These are phyloP conservation scores for Sinelater perroti DNA, from an alignment of 2,888 invertebrate genomes.

Conservation along the genomic window DNA sequence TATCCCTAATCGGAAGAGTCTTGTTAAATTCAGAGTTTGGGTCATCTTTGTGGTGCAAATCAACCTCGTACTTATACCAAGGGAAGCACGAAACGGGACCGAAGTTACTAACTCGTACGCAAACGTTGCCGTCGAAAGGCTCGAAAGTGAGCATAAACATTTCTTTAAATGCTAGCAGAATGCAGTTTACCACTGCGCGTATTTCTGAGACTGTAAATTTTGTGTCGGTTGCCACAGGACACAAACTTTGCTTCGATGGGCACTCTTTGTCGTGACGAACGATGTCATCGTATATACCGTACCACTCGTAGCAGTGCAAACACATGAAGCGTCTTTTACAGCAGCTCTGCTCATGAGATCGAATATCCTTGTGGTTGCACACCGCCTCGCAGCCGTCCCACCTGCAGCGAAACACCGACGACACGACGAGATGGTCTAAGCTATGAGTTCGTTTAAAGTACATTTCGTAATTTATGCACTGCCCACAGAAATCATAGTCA, in stretches of 20 bases:
- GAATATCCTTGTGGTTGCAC: neutral
- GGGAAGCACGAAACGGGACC: neutral
- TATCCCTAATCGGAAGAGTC: neutral
- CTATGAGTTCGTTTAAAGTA: neutral
- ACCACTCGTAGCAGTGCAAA: neutral
- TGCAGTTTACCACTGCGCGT: neutral
- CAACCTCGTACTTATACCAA: constrained; percentile 5
- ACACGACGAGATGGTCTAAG: neutral
- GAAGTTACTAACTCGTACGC: neutral
- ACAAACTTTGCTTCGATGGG: neutral
- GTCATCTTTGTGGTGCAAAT: neutral
- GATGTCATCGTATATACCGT: neutral
- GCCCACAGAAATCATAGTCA: neutral
- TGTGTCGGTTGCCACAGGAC: neutral
- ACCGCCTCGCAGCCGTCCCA: neutral
- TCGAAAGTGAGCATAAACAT: neutral
- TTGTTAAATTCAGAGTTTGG: neutral
- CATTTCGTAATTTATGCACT: neutral
- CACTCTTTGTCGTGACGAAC: neutral
- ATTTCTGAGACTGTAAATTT: neutral
- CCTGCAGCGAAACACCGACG: neutral
- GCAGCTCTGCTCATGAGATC: constrained; percentile 3
- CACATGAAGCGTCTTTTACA: neutral
- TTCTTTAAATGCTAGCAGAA: neutral
- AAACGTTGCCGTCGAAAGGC: neutral